These are phyloP conservation scores for Oryzias celebensis DNA, from an alignment of 2,113 vertebrate species.

Conservation along the genomic window DNA sequence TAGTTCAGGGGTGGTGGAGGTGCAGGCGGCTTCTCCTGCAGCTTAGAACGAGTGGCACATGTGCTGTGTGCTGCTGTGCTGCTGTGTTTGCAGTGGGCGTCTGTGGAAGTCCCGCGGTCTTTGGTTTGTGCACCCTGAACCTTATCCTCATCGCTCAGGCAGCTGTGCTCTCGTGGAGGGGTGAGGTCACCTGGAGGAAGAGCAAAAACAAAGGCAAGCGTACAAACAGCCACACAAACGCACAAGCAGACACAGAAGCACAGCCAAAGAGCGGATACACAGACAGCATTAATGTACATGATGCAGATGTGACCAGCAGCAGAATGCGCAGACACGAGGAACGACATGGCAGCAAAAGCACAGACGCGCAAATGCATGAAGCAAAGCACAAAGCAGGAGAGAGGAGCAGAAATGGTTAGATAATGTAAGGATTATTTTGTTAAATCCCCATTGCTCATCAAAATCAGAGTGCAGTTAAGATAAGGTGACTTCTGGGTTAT, in stretches of 20 bases:
- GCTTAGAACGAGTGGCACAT: conserved; percentile 52
- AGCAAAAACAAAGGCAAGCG: conserved; percentile 4
- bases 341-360: conserved; percentile 19
- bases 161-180: conserved; percentile 89
- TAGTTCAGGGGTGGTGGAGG: conserved; percentile 69
- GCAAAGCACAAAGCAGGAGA: conserved; percentile 21
- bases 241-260: conserved; percentile 19
- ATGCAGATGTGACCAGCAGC: conserved; percentile 9
- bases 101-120: conserved; percentile 93
- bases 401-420: conserved; percentile 52
- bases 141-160: conserved; percentile 93
- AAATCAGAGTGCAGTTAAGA: conserved; percentile 27
- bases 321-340: conserved; percentile 2
- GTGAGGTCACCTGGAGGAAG: conserved; percentile 84
- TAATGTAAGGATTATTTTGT: conserved; percentile 59
- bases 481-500: conserved; percentile 42
- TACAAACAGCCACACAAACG: conserved; percentile 16
- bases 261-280: conserved; percentile 17
- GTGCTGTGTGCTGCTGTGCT: conserved; percentile 74
- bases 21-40: conserved; percentile 69
- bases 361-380: conserved; percentile 15
- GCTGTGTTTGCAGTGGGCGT: conserved; percentile 84
- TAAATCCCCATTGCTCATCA: conserved; percentile 58
- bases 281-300: conserved; percentile 11
- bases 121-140: conserved; percentile 86